Conservation (phyloP, 2,113 vertebrate species). For the Otocyon megalotis region DNA sequence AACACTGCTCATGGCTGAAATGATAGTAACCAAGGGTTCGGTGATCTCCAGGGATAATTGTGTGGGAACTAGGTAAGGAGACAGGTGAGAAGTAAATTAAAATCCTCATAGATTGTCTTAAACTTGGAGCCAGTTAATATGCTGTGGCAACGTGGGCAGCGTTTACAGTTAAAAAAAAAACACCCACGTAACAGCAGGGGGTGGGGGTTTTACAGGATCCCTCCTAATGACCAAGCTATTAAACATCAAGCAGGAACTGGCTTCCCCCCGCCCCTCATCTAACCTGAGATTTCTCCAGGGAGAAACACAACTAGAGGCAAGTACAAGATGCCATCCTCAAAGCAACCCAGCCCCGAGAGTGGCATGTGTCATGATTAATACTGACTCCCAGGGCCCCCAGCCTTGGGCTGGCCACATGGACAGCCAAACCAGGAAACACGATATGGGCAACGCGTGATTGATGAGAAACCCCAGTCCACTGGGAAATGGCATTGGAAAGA, state of each 20-base stretch:
- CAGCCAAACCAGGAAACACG: slow-evolving; percentile 8
- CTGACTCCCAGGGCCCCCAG: slow-evolving; percentile 22
- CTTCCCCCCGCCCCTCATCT: background rate
- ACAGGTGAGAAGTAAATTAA: background rate
- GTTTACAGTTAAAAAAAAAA: slow-evolving; percentile 52
- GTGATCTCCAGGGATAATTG: background rate
- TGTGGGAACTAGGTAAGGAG: background rate
- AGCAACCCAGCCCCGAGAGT: slow-evolving; percentile 14
- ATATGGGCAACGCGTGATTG: background rate
- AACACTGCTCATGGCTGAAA: background rate
- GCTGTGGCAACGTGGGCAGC: background rate
- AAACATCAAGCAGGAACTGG: slow-evolving; percentile 81
- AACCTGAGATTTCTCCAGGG: slow-evolving; percentile 72
- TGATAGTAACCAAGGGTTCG: fast-evolving
- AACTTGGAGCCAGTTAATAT: background rate
- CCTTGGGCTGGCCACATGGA: background rate
- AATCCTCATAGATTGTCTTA: background rate
- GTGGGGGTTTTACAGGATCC: slow-evolving; percentile 77
- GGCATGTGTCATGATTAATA: slow-evolving; percentile 60
- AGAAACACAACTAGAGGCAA: slow-evolving; percentile 64
- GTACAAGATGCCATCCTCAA: slow-evolving; percentile 63
- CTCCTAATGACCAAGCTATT: slow-evolving; percentile 78
- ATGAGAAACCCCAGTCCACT: background rate
- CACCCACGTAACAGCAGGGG: slow-evolving; percentile 73
- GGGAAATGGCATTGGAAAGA: background rate